Base-by-base conservation (phyloP, 2,888 invertebrate species). In the Pyralis farinalis region DNA sequence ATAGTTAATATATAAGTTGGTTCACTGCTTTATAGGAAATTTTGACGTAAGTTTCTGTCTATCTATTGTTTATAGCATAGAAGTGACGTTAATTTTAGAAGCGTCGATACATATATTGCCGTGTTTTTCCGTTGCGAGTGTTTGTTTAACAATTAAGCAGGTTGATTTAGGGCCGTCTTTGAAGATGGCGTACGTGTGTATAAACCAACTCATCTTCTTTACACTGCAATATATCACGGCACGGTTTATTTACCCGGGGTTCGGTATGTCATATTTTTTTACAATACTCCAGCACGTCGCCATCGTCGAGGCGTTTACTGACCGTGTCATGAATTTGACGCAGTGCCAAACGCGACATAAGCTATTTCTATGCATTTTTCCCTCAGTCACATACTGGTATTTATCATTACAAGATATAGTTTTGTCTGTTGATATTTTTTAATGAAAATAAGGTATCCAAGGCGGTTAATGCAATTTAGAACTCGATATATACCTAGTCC, bases 271-370 rank as follows among this genome's bases (percentile, higher is more conserved):
- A 71, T 72, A 66, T 71, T 80, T 81, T 81, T 78, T 72, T 55
- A 64, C 57, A 68, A 72, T 71, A 63, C 64, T 28, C 28, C 32
- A 28, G 45, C 46, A 44, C 16, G 16, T 46, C 40, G 42, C 51
- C 16, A 4, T 46, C 40, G 42, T 51, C 46, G 51, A 49, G 53
- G 57, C 74, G 75, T 77, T 77, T 74, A 77, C 69, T 56, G 60
- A 59, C 50, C 53, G 45, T 50, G 61, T 54, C 49, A 47, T 43
- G 51, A 69, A 50, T 81, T 50, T 85, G 85, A 82, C 56, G 65
- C 54, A 47, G 72, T 84, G 86, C 86, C 86, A 85, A 83, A 47
- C 65, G 63, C 68, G 71, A 81, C 75, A 70, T 58, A 53, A 54
- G 71, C 71, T 85, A 84, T 83, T 85, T 83, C 74, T 65, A 79